These are phyloP conservation scores for Platalea minor DNA, from an alignment of 2,797 vertebrate species.

Conservation along the genomic window DNA sequence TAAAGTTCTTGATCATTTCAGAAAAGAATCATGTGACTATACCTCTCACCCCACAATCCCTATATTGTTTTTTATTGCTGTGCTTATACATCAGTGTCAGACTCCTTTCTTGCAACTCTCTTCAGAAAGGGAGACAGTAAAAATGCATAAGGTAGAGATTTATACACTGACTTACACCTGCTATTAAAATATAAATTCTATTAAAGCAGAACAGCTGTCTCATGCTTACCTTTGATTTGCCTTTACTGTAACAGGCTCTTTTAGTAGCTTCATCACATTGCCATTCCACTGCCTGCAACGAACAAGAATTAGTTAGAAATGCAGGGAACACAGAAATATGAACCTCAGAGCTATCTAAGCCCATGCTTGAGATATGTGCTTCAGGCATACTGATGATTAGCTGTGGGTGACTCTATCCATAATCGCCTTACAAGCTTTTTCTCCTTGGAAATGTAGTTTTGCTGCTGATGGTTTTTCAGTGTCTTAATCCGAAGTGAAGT, in stretches of 20 bases:
- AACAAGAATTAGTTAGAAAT: neutral
- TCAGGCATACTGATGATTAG: neutral
- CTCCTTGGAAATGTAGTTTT: neutral
- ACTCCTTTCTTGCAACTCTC: neutral
- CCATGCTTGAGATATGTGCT: neutral
- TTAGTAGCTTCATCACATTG: constrained; percentile 93
- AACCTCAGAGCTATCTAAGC: neutral
- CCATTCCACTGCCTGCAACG: constrained; percentile 90
- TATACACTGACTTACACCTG: neutral
- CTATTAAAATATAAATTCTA: neutral
- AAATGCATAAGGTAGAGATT: neutral
- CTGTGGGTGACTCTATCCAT: neutral
- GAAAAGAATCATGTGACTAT: neutral
- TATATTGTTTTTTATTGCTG: neutral
- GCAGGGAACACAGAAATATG: neutral
- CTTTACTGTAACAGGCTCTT: constrained; percentile 95
- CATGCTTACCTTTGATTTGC: constrained; percentile 91
- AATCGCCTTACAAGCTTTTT: neutral
- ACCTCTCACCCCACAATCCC: neutral
- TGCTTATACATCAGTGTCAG: neutral
- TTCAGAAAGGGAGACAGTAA: neutral
- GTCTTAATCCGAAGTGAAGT: neutral
- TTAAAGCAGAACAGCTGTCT: neutral
- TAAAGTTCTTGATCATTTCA: neutral
- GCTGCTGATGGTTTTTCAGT: neutral